Evolutionary conservation across 1,140 invertebrate genomes (phyloP), one percentile per base, ranked within the genome.

Genomic region (Mizuhopecten yessoensis): DNA sequence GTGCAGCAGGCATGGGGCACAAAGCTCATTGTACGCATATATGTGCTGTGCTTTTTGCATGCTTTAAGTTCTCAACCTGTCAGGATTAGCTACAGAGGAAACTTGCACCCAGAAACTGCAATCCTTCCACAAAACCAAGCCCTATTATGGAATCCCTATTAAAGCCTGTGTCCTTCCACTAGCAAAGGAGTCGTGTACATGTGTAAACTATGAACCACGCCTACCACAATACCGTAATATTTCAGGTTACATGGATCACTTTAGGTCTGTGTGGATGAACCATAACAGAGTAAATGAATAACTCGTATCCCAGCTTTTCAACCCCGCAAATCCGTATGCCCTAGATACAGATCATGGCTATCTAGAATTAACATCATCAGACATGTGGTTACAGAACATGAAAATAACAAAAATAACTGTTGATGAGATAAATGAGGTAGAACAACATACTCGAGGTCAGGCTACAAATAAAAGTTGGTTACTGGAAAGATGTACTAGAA

Each of bases 61-160:
- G 49, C 13, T 39, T 75, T 87, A 45, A 34, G 34, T 92, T 92
- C 39, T 36, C 33, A 13, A 23, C 33, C 20, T 34, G 0, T 34
- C 87, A 45, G 49, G 34, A 39, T 17, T 91, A 17, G 33, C 75
- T 86, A n/a, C n/a, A n/a, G n/a, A 92, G 89, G 86, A 90, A 86
- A 93, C 93, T 36, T 94, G 93, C 49, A 94, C 92, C 39, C 87
- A 89, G 75, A 89, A 89, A 91, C 86, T 93, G 20, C 92, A 93
- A 39, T n/a, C n/a, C n/a, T n/a, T 89, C 87, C 91, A 93, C 75
- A 34, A 90, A 34, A 34, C 57, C 11, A 92, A 90, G 33, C 86
- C 87, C 29, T 91, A 87, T 87, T 13, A n/a, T n/a, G n/a, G n/a
- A n/a, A n/a, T n/a, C n/a, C n/a, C n/a, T n/a, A n/a, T n/a, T n/a